Evolutionary conservation across 1,140 invertebrate genomes (phyloP).

Genomic region (Drosophila serrata): DNA sequence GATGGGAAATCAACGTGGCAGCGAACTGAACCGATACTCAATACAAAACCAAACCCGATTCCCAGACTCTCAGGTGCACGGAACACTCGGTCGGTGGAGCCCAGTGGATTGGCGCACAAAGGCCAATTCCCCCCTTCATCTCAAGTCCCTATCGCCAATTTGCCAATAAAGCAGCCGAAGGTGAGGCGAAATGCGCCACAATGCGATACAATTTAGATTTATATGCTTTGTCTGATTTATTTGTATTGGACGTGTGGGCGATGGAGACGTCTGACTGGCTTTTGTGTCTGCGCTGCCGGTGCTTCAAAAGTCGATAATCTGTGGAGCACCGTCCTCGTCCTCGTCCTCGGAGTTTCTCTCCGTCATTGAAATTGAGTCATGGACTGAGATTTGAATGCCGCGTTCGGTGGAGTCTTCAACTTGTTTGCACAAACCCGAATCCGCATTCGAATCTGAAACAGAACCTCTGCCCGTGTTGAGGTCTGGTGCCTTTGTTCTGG

Average conservation of each 20-base stretch:
- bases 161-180: constrained; percentile 50
- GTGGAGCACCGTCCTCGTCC: background rate
- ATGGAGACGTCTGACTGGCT: constrained; percentile 10
- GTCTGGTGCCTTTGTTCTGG: constrained; percentile 34
- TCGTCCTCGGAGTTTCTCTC: background rate
- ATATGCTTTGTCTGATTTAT: constrained; percentile 71
- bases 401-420: constrained; percentile 7
- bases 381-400: constrained; percentile 49
- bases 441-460: background rate
- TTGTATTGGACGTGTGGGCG: constrained; percentile 65
- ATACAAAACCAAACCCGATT: constrained; percentile 3
- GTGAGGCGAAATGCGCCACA: constrained; percentile 61
- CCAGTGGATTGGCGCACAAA: constrained; percentile 21
- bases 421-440: constrained; percentile 20
- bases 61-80: constrained; percentile 20
- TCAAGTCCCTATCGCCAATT: constrained; percentile 12
- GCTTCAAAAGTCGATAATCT: constrained; percentile 49
- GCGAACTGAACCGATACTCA: constrained; percentile 57
- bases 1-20: constrained; percentile 58
- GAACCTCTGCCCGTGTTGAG: background rate
- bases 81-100: background rate
- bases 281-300: constrained; percentile 23
- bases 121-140: background rate
- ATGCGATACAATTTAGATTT: constrained; percentile 72
- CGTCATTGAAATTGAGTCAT: constrained; percentile 40